Evolutionary conservation across 2,888 invertebrate species (phyloP).

Genomic region (Poecilobothrus nobilitatus): DNA sequence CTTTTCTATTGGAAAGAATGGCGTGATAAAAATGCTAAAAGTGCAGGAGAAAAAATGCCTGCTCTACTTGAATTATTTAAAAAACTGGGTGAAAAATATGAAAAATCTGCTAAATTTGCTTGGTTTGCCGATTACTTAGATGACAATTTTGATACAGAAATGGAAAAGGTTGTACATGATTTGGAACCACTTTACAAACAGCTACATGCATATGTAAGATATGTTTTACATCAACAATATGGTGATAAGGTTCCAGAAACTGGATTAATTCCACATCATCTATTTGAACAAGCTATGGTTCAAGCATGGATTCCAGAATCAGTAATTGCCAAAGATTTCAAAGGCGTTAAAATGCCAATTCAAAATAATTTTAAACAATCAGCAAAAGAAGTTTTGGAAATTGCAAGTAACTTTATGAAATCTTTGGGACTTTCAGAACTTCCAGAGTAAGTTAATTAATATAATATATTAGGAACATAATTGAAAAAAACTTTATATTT

Average conservation of each 20-base stretch:
- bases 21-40: slow-evolving; percentile 8
- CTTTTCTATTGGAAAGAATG: slow-evolving; percentile 17
- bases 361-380: neutral
- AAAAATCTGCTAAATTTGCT: neutral
- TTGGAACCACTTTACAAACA: slow-evolving; percentile 63
- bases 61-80: neutral
- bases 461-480: neutral
- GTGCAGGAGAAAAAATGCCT: neutral
- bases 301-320: slow-evolving; percentile 54
- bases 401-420: slow-evolving; percentile 35
- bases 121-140: neutral
- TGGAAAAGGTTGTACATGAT: slow-evolving; percentile 42
- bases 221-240: slow-evolving; percentile 59
- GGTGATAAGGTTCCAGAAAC: slow-evolving; percentile 55
- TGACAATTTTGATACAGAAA: slow-evolving; percentile 25
- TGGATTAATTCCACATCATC: slow-evolving; percentile 70
- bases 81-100: neutral
- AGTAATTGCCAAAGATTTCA: slow-evolving; percentile 24
- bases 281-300: slow-evolving; percentile 31
- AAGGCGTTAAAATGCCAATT: neutral
- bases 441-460: slow-evolving; percentile 21
- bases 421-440: slow-evolving; percentile 35
- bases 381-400: slow-evolving; percentile 32
- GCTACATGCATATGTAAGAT: slow-evolving; percentile 71
- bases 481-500: neutral